A percentile compares a stretch with the other conserved stretches of the same genome.
phyloP scores from a whole-genome alignment of 2,888 invertebrate species.

The Bellardia bayeri region DNA sequence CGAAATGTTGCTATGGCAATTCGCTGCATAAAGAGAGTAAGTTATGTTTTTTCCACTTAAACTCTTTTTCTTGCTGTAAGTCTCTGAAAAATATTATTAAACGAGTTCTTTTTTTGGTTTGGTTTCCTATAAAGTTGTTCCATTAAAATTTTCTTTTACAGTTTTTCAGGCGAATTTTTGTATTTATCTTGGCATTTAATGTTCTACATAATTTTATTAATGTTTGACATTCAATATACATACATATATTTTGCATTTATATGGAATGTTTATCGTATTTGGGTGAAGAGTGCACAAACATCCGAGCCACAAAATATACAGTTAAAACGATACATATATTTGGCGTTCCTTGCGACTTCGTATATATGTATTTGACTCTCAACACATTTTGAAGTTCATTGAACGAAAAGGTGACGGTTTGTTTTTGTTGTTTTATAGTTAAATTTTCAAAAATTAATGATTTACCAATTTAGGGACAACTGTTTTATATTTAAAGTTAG shows the following conservation, averaged over 20 bases:
- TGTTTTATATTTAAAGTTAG: neutral
- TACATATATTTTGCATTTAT: conserved; percentile 23
- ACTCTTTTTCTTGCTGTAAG: neutral
- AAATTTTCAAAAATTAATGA: neutral
- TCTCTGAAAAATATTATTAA: neutral
- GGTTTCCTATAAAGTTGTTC: conserved; percentile 28
- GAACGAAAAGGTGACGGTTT: conserved; percentile 6
- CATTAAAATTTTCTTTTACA: conserved; percentile 18
- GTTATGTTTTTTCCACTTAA: neutral
- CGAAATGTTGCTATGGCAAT: conserved; percentile 66
- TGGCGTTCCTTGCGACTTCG: neutral
- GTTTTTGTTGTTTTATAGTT: neutral
- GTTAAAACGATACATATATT: conserved; percentile 30
- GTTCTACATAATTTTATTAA: conserved; percentile 62
- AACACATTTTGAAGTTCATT: conserved; percentile 49
- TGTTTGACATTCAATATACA: conserved; percentile 54
- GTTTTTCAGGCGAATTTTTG: conserved; percentile 48
- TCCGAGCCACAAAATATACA: conserved; percentile 40
- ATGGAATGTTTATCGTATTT: conserved; percentile 35
- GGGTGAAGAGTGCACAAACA: conserved; percentile 44
- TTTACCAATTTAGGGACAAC: conserved; percentile 4
- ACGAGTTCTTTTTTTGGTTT: neutral
- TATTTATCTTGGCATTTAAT: conserved; percentile 34
- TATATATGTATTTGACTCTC: neutral
- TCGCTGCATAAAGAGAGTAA: conserved; percentile 35